Base-by-base conservation (phyloP, 2,888 invertebrate genomes). In the Lamproptera curius region DNA sequence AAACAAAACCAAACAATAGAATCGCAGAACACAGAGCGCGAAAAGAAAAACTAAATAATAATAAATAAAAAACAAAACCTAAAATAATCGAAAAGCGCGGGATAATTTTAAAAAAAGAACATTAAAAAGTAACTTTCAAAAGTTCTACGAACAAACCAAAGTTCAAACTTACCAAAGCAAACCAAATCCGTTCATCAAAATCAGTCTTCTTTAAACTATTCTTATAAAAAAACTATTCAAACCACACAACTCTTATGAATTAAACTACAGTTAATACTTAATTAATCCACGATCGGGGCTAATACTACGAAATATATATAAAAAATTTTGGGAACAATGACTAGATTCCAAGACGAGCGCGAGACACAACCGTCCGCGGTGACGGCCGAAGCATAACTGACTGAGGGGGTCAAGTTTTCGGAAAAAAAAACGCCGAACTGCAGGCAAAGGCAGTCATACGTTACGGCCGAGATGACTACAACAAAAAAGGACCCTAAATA, bases 401-500 rank as follows among this genome's bases (percentile, higher is more conserved):
- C 65, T 57, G 76, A 62, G 76, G 75, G 71, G 82, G 81, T 81
- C 81, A 81, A 78, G 73, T 75, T 83, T 80, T 77, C 65, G 73
- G 75, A 82, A 83, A 79, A 73, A 79, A 73, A 78, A 74, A 73
- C n/a, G 67, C 63, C 61, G 70, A 68, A 71, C 65, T 70, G 76
- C 78, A 77, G 75, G 75, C 80, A 73, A 75, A 74, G 73, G 79
- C 82, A 76, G 81, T 81, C 83, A 82, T 84, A 82, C 85, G 80
- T 76, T 83, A 80, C 83, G 72, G 74, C 63, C 72, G 85, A 86
- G 85, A 87, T 83, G 83, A 77, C 76, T 79, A 73, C 73, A 78
- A 84, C 84, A 85, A 87, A 87, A 83, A 86, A 78, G 78, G 76
- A 83, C 83, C 85, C 84, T 82, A 82, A 84, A 86, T 84, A 81